Base-by-base conservation (phyloP, 2,113 vertebrate species). In the Pagrus major region DNA sequence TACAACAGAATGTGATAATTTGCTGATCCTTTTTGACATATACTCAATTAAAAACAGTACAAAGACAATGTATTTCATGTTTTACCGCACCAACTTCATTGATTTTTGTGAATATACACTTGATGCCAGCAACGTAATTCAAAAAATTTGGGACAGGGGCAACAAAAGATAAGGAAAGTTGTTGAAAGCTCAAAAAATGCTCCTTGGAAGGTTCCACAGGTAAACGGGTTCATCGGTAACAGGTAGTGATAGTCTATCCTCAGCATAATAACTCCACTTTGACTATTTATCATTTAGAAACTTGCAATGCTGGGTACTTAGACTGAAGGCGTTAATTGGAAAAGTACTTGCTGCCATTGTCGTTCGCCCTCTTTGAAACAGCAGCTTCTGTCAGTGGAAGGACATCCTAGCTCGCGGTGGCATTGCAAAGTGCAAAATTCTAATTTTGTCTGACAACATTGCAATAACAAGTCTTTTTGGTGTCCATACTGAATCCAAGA, bases 401-500 rank as follows among this genome's bases (percentile, higher is more conserved):
- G 35, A 66, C 41, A 49, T 27, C 10, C 35, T 58, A 44, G 47
- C 71, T 66, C 49, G 1, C 47, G 25, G 23, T 58, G 23, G 25
- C 29, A 7, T 68, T 76, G 31, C 70, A 44, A 58, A 82, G 61
- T 47, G 12, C 18, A 74, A 70, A 80, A 81, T 73, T 52, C 37
- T 31, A 27, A 83, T 73, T 85, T n/a, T 73, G 55, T 66, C 42
- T 46, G 39, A 21, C 27, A 66, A 80, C 67, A 78, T 33, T 73
- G 52, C 23, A 68, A 23, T 60, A 37, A 63, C 70, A 39, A 11
- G n/a, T 27, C 44, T 66, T 72, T 76, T 73, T 44, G 37, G 68
- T 47, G 9, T 23, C 35, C 61, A 3, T 12, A 9, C n/a, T 56
- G 59, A 76, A 63, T 82, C 67, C 68, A 37, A 61, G 8, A 54